These are phyloP conservation scores for Arenaria interpres DNA, from an alignment of 2,113 vertebrate species.

Conservation along the genomic window DNA sequence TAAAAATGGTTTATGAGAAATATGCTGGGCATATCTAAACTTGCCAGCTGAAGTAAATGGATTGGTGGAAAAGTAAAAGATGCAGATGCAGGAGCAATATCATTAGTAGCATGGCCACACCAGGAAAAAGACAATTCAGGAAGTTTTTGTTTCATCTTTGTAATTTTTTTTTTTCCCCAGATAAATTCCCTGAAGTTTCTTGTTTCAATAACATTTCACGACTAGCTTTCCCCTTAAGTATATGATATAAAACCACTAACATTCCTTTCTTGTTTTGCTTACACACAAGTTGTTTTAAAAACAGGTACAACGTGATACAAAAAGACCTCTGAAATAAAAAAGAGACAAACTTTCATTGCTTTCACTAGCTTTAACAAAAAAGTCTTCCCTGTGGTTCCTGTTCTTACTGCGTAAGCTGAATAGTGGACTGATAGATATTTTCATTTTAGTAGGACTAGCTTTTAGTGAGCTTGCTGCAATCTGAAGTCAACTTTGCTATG, in stretches of 20 bases:
- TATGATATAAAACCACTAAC: neutral
- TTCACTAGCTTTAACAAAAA: neutral
- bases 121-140: neutral
- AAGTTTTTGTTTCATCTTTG: neutral
- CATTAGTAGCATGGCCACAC: neutral
- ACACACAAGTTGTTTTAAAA: neutral
- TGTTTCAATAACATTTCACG: neutral
- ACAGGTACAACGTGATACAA: neutral
- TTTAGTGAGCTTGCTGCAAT: neutral
- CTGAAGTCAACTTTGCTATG: neutral
- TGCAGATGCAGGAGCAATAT: neutral
- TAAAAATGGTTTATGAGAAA: neutral
- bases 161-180: neutral
- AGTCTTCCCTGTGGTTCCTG: neutral
- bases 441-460: neutral
- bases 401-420: neutral
- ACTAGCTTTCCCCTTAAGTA: neutral
- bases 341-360: neutral
- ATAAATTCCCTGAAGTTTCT: neutral
- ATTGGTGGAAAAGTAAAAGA: neutral
- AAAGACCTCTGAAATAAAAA: neutral
- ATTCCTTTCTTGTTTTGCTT: neutral
- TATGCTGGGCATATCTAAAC: neutral
- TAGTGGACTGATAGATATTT: neutral
- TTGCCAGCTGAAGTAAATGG: neutral